Base-by-base conservation (phyloP, 2,113 vertebrate species). In the Boulengeromyrus knoepffleri region DNA sequence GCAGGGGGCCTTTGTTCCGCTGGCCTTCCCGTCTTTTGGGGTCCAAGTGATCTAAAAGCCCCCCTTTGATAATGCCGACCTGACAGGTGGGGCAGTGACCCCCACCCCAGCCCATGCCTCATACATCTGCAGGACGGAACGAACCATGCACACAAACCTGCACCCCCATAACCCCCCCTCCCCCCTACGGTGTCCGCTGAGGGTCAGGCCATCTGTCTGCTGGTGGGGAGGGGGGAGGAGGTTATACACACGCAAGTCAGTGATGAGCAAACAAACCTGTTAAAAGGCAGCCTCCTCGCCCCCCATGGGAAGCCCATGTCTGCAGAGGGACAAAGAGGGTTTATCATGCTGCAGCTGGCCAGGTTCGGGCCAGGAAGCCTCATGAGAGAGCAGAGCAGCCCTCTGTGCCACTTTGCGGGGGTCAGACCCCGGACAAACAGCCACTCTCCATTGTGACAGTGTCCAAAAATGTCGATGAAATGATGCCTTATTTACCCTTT, bases 241-340 rank as follows among this genome's bases (percentile, higher is more conserved):
- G 88, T 45, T 77, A 42, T 77, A 19, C 15, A 77, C 90, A 88
- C 77, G 58, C 42, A 70, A 49, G 49, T 12, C 39, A 46, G 84
- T n/a, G 52, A 84, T 74, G 88, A 85, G 85, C 89, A 92, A 93
- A 93, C 77, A 89, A 58, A 89, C 62, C 52, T 58, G 17, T 58
- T 89, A 42, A 80, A 80, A 17, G 15, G 88, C 56, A 92, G 62
- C 7, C 56, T 24, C 24, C 42, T 5, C 47, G 9, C 39, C 45
- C 42, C 21, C 80, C 80, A 39, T 31, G 70, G 31, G 70, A 47
- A 36, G 19, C 5, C 21, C 80, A 12, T 46, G 39, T 12, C 80
- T 84, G 80, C 19, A 47, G 8, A 39, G 45, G 3, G 74, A 80
- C 74, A 80, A 80, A 80, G 74, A 19, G 5, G 74, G 31, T 80